Evolutionary conservation across 2,113 vertebrate species (phyloP), one percentile per base, ranked within the genome.

Genomic region (Macaca mulatta): DNA sequence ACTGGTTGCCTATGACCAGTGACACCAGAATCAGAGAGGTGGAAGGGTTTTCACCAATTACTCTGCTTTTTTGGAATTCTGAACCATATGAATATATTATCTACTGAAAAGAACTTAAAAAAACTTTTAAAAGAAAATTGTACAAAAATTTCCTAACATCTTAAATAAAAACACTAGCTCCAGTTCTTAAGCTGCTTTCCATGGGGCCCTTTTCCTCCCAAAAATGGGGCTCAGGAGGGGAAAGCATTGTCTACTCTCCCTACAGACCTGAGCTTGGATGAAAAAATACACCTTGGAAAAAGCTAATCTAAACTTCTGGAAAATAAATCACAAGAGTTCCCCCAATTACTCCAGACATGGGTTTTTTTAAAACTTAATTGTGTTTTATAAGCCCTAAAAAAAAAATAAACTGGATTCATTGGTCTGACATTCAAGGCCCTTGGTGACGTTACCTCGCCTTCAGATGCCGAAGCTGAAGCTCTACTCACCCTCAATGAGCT

Each of bases 181-280:
- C n/a, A 48, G 84, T 88, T 87, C 59, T 81, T 93, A 93, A 9
- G n/a, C 27, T 93, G 84, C 13, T 93, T 90, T 87, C n/a, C 82
- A 40, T 3, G 35, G 25, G 52, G 14, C 32, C 74, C 35, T 90
- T 81, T 59, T 35, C 93, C 25, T 89, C 18, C 50, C 59, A 74
- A 69, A 90, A 86, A 64, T 32, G 6, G 30, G 9, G 11, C 25
- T 59, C 17, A 38, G 14, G 11, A 72, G 59, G 57, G 52, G 64
- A 80, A 78, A 61, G 35, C n/a, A 74, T 11, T 74, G 70, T 85
- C 40, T 59, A 50, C 38, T 70, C 18, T 87, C 16, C 43, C 67
- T 61, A 74, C 43, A 93, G 45, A 94, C 16, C 40, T 35, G 50
- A 90, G 83, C 38, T 11, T 35, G 23, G 23, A 78, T 38, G 17